Conservation (phyloP, 2,113 vertebrate genomes). For the Bujurquina vittata region DNA sequence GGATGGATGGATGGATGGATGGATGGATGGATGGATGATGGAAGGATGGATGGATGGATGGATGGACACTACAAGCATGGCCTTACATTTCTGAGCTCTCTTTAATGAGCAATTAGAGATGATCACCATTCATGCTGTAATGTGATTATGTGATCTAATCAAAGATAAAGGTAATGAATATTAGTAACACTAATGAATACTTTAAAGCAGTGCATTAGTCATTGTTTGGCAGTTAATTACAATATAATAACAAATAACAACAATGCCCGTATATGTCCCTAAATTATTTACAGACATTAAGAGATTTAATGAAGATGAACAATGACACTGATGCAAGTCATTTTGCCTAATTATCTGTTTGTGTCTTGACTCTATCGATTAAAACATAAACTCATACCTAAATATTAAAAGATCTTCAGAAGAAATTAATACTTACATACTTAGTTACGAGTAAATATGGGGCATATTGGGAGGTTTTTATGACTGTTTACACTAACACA, state of each 20-base stretch:
- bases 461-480: background rate
- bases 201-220: constrained; percentile 22
- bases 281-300: constrained; percentile 17
- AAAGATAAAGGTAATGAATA: constrained; percentile 19
- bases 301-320: background rate
- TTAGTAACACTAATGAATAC: background rate
- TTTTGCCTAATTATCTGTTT: background rate
- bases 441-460: background rate
- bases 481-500: background rate
- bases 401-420: background rate
- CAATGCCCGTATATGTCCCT: background rate
- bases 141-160: background rate
- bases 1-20: too few species aligned
- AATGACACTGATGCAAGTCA: background rate
- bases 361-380: background rate
- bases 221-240: constrained; percentile 26
- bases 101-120: background rate
- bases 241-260: constrained; percentile 12
- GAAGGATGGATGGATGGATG: background rate
- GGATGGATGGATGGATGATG: background rate
- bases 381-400: background rate
- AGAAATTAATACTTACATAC: background rate
- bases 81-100: background rate
- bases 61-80: background rate
- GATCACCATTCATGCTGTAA: background rate